Conservation (phyloP, 2,888 invertebrate species). For the Aleiodes alternator region DNA sequence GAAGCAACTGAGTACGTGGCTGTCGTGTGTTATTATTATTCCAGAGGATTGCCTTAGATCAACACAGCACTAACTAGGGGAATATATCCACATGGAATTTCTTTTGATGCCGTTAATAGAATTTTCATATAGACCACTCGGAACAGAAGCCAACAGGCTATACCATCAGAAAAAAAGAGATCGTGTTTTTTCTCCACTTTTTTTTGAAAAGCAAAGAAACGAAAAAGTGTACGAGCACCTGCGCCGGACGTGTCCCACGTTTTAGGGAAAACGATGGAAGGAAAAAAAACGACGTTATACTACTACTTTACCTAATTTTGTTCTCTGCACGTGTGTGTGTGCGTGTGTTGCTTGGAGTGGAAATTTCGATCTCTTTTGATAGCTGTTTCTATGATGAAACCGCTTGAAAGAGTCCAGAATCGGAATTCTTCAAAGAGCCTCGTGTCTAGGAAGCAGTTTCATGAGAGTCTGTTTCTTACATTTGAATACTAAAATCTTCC, state of each 20-base stretch:
- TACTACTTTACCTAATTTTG: too few species aligned
- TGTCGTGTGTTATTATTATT: slow-evolving; percentile 59
- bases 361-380: slow-evolving; percentile 22
- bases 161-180: slow-evolving; percentile 6
- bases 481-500: slow-evolving; percentile 54
- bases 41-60: slow-evolving; percentile 55
- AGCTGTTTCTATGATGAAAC: slow-evolving; percentile 7
- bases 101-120: slow-evolving; percentile 62
- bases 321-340: too few species aligned
- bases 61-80: slow-evolving; percentile 60
- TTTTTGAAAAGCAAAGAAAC: slow-evolving; percentile 16
- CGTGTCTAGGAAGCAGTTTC: not conserved
- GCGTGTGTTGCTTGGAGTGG: not conserved
- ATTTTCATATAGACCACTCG: slow-evolving; percentile 57
- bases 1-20: slow-evolving; percentile 43
- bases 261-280: slow-evolving; percentile 1
- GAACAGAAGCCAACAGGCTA: slow-evolving; percentile 22
- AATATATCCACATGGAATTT: slow-evolving; percentile 59
- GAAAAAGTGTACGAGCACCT: slow-evolving; percentile 46
- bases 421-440: slow-evolving; percentile 18
- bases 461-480: slow-evolving; percentile 18
- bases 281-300: not conserved
- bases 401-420: not conserved
- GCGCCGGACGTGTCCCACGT: slow-evolving; percentile 52
- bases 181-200: slow-evolving; percentile 7